These are phyloP conservation scores for Metridium senile DNA, from an alignment of 92 coral and sea anemone species.

Conservation along the genomic window DNA sequence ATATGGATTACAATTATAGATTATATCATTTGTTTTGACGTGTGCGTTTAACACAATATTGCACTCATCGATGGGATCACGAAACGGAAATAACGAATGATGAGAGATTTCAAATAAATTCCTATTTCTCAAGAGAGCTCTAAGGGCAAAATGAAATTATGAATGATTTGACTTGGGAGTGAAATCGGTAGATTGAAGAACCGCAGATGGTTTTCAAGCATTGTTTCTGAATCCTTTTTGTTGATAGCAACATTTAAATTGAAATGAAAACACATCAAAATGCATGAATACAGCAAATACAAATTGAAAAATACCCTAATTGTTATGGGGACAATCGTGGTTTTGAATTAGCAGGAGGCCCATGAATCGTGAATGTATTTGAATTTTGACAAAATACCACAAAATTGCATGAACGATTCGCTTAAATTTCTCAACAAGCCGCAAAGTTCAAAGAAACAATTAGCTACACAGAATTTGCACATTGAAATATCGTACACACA, in stretches of 20 bases:
- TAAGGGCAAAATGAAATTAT: not conserved
- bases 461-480: not conserved
- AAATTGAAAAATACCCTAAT: conserved; percentile 1
- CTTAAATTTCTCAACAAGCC: not conserved
- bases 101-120: not conserved
- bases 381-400: conserved; percentile 11
- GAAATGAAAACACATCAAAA: not conserved
- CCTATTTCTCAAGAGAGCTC: not conserved
- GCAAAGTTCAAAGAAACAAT: conserved; percentile 6
- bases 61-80: not conserved
- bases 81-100: not conserved
- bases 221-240: not conserved
- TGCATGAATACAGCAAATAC: not conserved
- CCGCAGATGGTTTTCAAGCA: not conserved
- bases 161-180: not conserved
- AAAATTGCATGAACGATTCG: not conserved
- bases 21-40: not conserved
- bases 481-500: not conserved
- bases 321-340: not conserved
- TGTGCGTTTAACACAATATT: not conserved
- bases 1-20: not conserved
- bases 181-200: not conserved
- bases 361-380: not conserved
- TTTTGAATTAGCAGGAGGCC: not conserved
- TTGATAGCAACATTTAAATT: not conserved